phyloP scores from a whole-genome alignment of 2,888 invertebrate species.

The Nemotelus pantherinus region DNA sequence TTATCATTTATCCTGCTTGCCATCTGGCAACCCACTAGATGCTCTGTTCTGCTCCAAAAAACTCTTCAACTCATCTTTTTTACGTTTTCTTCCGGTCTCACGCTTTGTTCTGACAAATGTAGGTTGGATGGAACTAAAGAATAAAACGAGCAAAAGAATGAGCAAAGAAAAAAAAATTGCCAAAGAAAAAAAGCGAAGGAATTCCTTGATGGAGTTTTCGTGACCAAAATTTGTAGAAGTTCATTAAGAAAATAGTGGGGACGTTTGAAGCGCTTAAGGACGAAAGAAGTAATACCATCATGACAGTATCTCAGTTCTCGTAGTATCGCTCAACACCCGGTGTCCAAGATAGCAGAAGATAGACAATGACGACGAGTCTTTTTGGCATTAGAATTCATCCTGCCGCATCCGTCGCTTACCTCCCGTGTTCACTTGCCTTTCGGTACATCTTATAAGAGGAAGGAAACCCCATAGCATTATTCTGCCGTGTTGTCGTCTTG shows the following conservation, averaged over 20 bases:
- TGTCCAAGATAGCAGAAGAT: conserved; percentile 28
- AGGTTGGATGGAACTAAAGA: conserved; percentile 13
- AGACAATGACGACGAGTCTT: not conserved
- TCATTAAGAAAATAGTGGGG: conserved; percentile 45
- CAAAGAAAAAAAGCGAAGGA: conserved; percentile 28
- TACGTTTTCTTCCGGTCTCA: conserved; percentile 36
- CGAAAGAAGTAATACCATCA: conserved; percentile 38
- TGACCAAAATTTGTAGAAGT: conserved; percentile 50
- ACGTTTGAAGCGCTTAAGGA: conserved; percentile 29
- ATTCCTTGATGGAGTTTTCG: conserved; percentile 50
- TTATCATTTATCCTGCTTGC: not conserved
- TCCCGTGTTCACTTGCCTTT: too few species aligned
- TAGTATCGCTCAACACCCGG: conserved; percentile 19
- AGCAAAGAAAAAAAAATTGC: conserved; percentile 20
- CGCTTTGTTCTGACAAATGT: conserved; percentile 39
- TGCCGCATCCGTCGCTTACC: not conserved
- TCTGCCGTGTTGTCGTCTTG: too few species aligned
- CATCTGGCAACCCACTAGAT: conserved; percentile 2
- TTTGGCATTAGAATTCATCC: not conserved
- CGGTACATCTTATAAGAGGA: too few species aligned
- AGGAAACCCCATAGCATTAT: too few species aligned
- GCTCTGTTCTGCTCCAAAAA: conserved; percentile 23
- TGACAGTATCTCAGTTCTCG: conserved; percentile 18
- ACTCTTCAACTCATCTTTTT: conserved; percentile 29
- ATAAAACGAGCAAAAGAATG: not conserved